Base-by-base conservation (phyloP, 2,797 vertebrate genomes). In the Holocentrus rufus region DNA sequence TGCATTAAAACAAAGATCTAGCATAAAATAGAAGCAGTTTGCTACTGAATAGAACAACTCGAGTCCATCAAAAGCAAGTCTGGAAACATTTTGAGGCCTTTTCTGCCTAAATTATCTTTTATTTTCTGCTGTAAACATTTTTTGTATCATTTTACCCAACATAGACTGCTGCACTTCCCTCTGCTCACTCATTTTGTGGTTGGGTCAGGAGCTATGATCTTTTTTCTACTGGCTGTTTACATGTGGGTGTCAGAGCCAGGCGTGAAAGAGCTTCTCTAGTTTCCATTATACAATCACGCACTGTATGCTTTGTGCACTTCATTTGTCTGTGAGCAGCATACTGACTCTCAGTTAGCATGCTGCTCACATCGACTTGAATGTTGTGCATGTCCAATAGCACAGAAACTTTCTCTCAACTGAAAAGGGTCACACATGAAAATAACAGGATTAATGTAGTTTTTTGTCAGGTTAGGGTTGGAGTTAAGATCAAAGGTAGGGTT, bases 201-300 rank as follows among this genome's bases (percentile, higher is more conserved):
- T 22, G 18, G 44, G 69, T 79, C 57, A 72, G 54, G 22, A 59
- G 49, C 55, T 70, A 15, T 65, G 69, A 65, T 75, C 22, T 75
- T 67, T 76, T 72, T 64, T 66, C 68, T 50, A 52, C 72, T 13
- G 8, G 52, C 52, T 77, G 74, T 85, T 88, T 85, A 79, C 49
- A 68, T 73, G 75, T 79, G 72, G 60, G 66, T 74, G 66, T 79
- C 67, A 66, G 64, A 18, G 50, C 69, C 25, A 56, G 39, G 44
- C 23, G 27, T 63, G 49, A 84, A 77, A 65, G 66, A 71, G 47
- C 59, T 71, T 83, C 68, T 77, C 53, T 27, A 73, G 70, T 66
- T 80, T 81, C 59, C 63, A 76, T 80, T 81, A 69, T 22, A 74
- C 44, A 72, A 30, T 60, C 59, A 57, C 20, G 20, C 44, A 60